Evolutionary conservation across 1,140 invertebrate genomes (phyloP).

Genomic region (Danaus melanippus): DNA sequence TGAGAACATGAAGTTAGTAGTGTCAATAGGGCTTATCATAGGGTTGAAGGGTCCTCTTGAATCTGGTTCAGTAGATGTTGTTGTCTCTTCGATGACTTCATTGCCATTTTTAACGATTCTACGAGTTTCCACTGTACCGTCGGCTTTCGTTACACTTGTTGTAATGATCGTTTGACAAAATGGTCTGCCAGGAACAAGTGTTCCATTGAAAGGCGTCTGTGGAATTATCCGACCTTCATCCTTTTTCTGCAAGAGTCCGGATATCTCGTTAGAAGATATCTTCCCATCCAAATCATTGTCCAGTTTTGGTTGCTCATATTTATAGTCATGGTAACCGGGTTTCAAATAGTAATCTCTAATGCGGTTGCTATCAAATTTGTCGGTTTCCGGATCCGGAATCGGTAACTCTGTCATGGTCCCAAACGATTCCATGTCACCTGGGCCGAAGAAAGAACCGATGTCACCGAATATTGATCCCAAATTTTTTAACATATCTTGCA

Average conservation of each 20-base stretch:
- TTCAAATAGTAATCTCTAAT: slow-evolving; percentile 60
- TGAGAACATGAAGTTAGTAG: slow-evolving; percentile 38
- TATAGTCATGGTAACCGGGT: slow-evolving; percentile 47
- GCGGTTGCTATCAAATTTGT: slow-evolving; percentile 35
- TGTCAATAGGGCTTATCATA: slow-evolving; percentile 28
- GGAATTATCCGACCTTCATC: slow-evolving; percentile 26
- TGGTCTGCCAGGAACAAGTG: slow-evolving; percentile 40
- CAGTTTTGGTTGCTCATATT: slow-evolving; percentile 29
- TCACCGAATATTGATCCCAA: slow-evolving; percentile 59
- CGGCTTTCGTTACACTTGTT: slow-evolving; percentile 56
- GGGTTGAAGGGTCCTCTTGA: slow-evolving; percentile 23
- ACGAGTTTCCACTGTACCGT: slow-evolving; percentile 53
- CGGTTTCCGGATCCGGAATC: slow-evolving; percentile 9
- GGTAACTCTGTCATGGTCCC: slow-evolving; percentile 28
- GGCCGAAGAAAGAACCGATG: slow-evolving; percentile 45
- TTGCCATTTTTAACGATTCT: slow-evolving; percentile 58
- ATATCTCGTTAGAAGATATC: slow-evolving; percentile 57
- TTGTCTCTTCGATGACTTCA: slow-evolving; percentile 55
- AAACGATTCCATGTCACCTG: slow-evolving; percentile 29
- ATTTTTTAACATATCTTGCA: slow-evolving; percentile 53
- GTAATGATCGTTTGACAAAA: slow-evolving; percentile 64
- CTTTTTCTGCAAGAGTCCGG: slow-evolving; percentile 49
- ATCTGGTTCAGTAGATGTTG: slow-evolving; percentile 39
- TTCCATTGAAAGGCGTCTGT: slow-evolving; percentile 39
- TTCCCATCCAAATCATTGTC: slow-evolving; percentile 59